Evolutionary conservation across 2,888 invertebrate genomes (phyloP), one percentile per base, ranked within the genome.

Genomic region (Parnassius apollo): DNA sequence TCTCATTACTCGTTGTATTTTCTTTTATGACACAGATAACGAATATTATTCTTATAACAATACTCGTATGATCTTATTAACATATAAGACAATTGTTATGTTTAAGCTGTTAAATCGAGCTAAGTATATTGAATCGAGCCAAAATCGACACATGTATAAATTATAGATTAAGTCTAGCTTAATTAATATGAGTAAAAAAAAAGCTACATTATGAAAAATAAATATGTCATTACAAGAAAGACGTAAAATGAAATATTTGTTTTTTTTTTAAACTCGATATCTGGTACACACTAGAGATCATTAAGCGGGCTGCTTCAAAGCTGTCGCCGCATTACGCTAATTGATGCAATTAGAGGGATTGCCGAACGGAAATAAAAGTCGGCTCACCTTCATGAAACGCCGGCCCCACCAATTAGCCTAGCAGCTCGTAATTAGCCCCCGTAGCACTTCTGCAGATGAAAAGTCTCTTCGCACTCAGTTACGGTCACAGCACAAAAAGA

Each of bases 301-400:
- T 90, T 88, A 91, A 85, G 85, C 82, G 82, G 71, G 78, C 85
- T 53, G 88, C 86, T 85, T 86, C 86, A 87, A 87, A 88, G 83
- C 88, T 90, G 91, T 90, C 89, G 88, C 86, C 88, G 86, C 88
- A 91, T 90, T 91, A 91, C 88, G 88, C 91, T 91, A 91, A 91
- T 91, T 90, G 91, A 88, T 82, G 86, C 89, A 91, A 90, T 91
- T 91, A 91, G 90, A 89, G 89, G 88, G 88, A 91, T 91, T 90
- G 88, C 88, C 84, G 88, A 89, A 91, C 90, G 90, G 89, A 91
- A 91, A 91, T 91, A 90, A 91, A 89, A 91, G 88, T 86, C 87
- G 83, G 81, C 91, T 91, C 88, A 91, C 91, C 91, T 91, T 91
- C 91, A 91, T 91, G 88, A 88, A 91, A 88, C 87, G 88, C 86